A percentile compares a stretch with the other conserved stretches of the same genome.
phyloP scores from a whole-genome alignment of 2,113 vertebrate species.

The Gracilinanus agilis region DNA sequence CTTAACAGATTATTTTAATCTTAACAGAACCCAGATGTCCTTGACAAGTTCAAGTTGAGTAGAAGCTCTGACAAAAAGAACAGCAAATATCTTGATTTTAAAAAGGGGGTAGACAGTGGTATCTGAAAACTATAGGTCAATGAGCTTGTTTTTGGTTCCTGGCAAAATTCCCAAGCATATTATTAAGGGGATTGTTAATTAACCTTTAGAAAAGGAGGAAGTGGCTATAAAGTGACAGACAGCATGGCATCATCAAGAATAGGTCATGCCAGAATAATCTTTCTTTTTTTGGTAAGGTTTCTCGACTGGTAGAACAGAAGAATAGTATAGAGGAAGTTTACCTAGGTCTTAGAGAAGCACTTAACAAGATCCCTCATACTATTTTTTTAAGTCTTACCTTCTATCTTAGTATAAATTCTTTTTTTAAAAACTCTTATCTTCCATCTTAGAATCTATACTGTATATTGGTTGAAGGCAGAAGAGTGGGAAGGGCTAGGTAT shows the following conservation, averaged over 20 bases:
- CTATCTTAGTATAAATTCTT: too few species aligned
- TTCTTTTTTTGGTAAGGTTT: neutral
- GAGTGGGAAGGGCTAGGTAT: too few species aligned
- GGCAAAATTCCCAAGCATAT: neutral
- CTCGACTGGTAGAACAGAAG: neutral
- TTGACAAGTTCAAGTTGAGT: neutral
- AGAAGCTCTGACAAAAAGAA: neutral
- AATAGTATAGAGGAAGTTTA: neutral
- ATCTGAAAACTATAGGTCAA: neutral
- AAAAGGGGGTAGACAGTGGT: neutral
- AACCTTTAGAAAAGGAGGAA: neutral
- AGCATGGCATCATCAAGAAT: neutral
- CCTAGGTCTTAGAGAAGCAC: neutral
- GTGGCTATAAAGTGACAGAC: conserved; percentile 3
- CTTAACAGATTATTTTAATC: too few species aligned
- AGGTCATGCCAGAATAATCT: neutral
- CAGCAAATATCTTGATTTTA: neutral
- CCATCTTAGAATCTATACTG: too few species aligned
- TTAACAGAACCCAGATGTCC: neutral
- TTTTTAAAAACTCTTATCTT: too few species aligned
- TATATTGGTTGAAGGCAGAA: too few species aligned
- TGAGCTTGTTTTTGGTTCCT: neutral
- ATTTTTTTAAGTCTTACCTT: too few species aligned
- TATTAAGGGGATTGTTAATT: neutral
- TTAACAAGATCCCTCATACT: neutral